Conservation (phyloP, 2,888 invertebrate genomes). For the Erannis defoliaria region DNA sequence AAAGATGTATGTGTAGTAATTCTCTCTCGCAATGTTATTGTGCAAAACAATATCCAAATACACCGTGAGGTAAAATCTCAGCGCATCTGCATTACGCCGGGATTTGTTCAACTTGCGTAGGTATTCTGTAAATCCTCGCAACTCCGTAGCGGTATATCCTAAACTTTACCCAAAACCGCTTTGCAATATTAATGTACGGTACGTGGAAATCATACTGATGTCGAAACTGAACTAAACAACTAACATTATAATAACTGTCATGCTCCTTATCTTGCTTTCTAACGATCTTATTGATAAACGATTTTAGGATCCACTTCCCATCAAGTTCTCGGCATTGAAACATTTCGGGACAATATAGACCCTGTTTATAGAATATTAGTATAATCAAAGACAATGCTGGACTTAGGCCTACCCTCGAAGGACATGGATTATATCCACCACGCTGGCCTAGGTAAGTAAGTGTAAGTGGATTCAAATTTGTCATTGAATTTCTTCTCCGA, state of each 20-base stretch:
- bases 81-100: conserved; percentile 30
- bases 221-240: conserved; percentile 54
- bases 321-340: conserved; percentile 7
- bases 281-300: conserved; percentile 46
- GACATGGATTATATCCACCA: no score
- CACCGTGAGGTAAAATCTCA: conserved; percentile 31
- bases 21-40: background rate
- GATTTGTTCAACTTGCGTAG: conserved; percentile 46
- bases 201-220: conserved; percentile 78
- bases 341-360: background rate
- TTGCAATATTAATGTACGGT: conserved; percentile 79
- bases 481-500: no score
- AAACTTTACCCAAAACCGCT: conserved; percentile 77
- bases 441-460: no score
- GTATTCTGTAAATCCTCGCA: conserved; percentile 57
- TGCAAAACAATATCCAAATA: conserved; percentile 8
- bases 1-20: background rate
- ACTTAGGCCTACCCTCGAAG: no score
- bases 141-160: conserved; percentile 74
- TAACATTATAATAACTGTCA: conserved; percentile 51
- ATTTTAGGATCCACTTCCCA: conserved; percentile 17
- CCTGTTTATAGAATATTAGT: background rate
- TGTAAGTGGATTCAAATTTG: no score
- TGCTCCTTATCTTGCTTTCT: conserved; percentile 44
- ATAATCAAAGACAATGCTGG: no score